Evolutionary conservation across 2,888 invertebrate species (phyloP), one percentile per base, ranked within the genome.

Genomic region (Salpingus planirostris): DNA sequence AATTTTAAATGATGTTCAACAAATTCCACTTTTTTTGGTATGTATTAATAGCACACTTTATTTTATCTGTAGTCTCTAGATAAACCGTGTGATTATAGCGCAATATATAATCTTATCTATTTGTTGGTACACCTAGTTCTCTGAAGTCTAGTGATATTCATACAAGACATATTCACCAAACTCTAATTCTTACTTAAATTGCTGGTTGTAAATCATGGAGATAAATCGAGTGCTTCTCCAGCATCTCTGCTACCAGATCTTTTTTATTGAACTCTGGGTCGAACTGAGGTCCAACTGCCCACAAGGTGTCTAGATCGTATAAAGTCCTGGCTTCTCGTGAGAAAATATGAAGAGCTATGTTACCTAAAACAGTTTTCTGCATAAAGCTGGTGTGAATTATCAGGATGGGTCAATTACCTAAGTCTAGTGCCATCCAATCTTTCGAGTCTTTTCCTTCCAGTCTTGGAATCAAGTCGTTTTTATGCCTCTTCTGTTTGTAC

Each of bases 271-370:
- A 71, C 55, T 80, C 71, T 24, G 74, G 73, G 62, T 93, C 93
- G 69, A 73, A 87, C 52, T 86, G 72, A 0, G 78, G 65, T 2
- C 95, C 95, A 11, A 92, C 76, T 21, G 86, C 73, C 96, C 95
- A 96, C 18, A 96, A 65, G 0, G 83, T 82, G 63, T 96, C 96
- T 42, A 96, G 69, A 64, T 95, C 92, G 61, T 91, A 93, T 3
- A 68, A 55, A 42, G 69, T 63, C 46, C 96, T 70, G 1, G 76
- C 71, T 44, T 76, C 69, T 7, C 71, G 69, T 15, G 81, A 77
- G 63, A 95, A 89, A 45, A 96, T 74, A 55, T 96, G 95, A 15
- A 96, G 64, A 3, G 86, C 86, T 50, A 95, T 92, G 58, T 93
- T 95, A 40, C 90, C 91, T 90, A 64, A 18, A 72, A 23, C 10